Conservation (phyloP, 2,113 vertebrate species). For the Callipepla squamata region DNA sequence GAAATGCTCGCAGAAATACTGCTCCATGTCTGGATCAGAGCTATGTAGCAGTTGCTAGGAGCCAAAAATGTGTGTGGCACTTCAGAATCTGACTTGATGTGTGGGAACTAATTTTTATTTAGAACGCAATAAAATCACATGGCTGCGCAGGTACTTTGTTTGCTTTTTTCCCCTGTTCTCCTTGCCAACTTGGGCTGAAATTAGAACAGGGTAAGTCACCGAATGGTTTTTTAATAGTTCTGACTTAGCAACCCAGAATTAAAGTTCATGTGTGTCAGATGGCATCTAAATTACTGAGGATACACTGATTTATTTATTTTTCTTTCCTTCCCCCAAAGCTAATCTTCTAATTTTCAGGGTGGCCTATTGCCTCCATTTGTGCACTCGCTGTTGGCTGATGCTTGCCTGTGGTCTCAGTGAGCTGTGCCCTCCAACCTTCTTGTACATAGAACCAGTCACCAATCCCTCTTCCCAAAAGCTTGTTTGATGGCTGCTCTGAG, state of each 20-base stretch:
- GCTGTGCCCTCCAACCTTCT: not conserved
- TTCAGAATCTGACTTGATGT: conserved; percentile 38
- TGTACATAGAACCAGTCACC: not conserved
- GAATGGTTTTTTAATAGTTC: conserved; percentile 23
- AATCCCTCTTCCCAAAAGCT: not conserved
- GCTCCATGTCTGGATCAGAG: conserved; percentile 29
- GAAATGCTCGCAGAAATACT: conserved; percentile 30
- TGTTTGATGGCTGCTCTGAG: not conserved
- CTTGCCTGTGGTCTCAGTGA: not conserved
- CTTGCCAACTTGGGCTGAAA: conserved; percentile 40
- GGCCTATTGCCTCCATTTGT: not conserved
- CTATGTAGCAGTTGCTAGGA: conserved; percentile 55
- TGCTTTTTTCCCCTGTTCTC: not conserved
- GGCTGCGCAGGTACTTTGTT: conserved; percentile 11
- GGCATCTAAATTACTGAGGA: not conserved
- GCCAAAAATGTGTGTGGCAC: conserved; percentile 27
- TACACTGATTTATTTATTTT: no score
- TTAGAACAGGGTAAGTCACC: conserved; percentile 18
- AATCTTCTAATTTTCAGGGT: not conserved
- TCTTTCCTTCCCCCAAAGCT: not conserved
- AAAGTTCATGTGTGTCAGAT: not conserved
- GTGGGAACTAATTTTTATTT: conserved; percentile 62
- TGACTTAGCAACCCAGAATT: conserved; percentile 39
- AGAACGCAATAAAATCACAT: conserved; percentile 38
- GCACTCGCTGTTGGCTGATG: not conserved